phyloP scores from a whole-genome alignment of 2,797 vertebrate genomes.

The Tolypeutes matacus region DNA sequence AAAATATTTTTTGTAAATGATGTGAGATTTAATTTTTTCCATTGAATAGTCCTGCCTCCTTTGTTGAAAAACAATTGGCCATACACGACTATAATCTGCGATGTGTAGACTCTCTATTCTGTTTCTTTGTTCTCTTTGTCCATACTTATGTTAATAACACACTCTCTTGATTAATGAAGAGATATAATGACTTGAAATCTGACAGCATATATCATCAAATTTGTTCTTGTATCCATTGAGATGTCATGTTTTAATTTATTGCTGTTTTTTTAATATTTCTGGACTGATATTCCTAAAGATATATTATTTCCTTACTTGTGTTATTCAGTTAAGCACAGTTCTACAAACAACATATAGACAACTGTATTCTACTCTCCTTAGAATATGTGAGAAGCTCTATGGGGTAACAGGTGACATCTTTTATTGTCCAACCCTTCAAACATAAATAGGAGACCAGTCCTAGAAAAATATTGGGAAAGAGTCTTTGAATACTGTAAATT shows the following conservation, averaged over 20 bases:
- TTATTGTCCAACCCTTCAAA: neutral
- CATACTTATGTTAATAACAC: neutral
- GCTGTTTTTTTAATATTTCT: neutral
- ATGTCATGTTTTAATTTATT: neutral
- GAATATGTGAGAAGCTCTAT: neutral
- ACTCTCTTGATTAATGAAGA: neutral
- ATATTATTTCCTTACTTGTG: neutral
- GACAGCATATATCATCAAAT: neutral
- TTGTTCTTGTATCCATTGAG: neutral
- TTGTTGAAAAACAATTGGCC: neutral
- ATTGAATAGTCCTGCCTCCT: neutral
- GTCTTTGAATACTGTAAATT: neutral
- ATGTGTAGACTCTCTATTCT: neutral
- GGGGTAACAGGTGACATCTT: neutral
- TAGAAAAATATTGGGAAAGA: neutral
- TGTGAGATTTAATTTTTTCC: neutral
- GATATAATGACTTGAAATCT: constrained; percentile 29
- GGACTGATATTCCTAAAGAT: neutral
- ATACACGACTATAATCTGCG: neutral
- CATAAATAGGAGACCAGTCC: neutral
- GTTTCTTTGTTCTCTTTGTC: constrained; percentile 4
- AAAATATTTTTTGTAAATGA: neutral
- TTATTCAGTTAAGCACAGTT: neutral
- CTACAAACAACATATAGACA: neutral
- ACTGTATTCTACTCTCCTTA: neutral